Conservation (phyloP, 2,113 vertebrate genomes). For the Hemiprocne comata region DNA sequence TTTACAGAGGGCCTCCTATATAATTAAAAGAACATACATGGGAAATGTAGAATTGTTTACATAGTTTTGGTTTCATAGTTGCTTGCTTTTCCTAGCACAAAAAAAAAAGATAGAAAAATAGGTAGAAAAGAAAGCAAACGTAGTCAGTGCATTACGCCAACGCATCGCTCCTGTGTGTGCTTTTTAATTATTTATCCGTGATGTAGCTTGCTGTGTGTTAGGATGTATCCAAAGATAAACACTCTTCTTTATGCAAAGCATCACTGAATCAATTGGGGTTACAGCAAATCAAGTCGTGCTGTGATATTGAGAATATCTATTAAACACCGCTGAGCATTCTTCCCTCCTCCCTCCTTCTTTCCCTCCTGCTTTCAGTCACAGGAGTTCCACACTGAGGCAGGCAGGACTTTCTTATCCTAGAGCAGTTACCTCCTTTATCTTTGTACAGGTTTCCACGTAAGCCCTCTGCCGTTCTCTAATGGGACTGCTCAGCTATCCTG, state of each 20-base stretch:
- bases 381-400: neutral
- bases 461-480: neutral
- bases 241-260: neutral
- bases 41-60: neutral
- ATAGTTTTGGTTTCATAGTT: neutral
- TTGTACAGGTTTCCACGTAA: neutral
- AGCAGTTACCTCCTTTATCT: neutral
- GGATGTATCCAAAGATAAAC: neutral
- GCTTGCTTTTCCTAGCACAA: neutral
- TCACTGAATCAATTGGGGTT: neutral
- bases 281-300: neutral
- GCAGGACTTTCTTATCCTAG: no score
- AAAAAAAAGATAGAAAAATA: neutral
- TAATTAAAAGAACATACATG: neutral
- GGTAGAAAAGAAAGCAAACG: neutral
- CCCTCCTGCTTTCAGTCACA: no score
- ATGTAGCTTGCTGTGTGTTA: neutral
- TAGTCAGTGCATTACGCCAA: neutral
- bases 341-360: neutral
- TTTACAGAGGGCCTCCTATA: neutral
- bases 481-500: neutral
- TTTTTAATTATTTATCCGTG: neutral
- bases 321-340: neutral
- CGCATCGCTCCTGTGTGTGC: fast-evolving
- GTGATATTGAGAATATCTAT: neutral